Evolutionary conservation across 2,797 vertebrate species (phyloP).

Genomic region (Ctenopoma kingsleyae): DNA sequence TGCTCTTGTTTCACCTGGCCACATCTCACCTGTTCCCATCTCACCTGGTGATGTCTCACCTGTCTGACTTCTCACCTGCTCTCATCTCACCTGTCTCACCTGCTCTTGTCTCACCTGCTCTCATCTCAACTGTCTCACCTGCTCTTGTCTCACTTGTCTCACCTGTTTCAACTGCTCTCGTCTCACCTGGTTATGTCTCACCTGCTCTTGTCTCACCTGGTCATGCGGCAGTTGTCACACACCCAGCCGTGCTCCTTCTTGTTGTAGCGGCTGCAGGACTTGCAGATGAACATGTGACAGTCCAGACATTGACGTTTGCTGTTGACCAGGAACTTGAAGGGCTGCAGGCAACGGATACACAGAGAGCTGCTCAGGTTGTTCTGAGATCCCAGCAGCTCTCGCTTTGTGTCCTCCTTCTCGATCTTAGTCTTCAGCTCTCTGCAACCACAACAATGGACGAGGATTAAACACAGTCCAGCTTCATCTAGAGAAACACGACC

Average conservation of each 20-base stretch:
- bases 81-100: no score
- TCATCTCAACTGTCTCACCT: no score
- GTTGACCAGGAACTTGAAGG: conserved; percentile 91
- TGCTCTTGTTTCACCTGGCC: no score
- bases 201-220: conserved; percentile 81
- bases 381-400: conserved; percentile 86
- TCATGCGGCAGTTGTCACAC: conserved; percentile 91
- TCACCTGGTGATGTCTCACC: not conserved
- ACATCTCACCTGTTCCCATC: not conserved
- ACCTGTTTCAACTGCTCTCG: no score
- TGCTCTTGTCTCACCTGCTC: not conserved
- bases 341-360: conserved; percentile 93
- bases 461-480: not conserved
- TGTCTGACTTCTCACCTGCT: no score
- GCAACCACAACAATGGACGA: not conserved
- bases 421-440: conserved; percentile 90
- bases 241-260: conserved; percentile 93
- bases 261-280: conserved; percentile 90
- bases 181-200: no score
- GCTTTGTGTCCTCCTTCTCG: conserved; percentile 89
- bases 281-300: conserved; percentile 90
- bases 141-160: no score
- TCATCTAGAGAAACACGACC: not conserved
- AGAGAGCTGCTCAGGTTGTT: conserved; percentile 84
- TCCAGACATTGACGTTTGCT: conserved; percentile 89